Evolutionary conservation across 2,797 vertebrate genomes (phyloP), one percentile per base, ranked within the genome.

Genomic region (Melanotaenia maccullochi): DNA sequence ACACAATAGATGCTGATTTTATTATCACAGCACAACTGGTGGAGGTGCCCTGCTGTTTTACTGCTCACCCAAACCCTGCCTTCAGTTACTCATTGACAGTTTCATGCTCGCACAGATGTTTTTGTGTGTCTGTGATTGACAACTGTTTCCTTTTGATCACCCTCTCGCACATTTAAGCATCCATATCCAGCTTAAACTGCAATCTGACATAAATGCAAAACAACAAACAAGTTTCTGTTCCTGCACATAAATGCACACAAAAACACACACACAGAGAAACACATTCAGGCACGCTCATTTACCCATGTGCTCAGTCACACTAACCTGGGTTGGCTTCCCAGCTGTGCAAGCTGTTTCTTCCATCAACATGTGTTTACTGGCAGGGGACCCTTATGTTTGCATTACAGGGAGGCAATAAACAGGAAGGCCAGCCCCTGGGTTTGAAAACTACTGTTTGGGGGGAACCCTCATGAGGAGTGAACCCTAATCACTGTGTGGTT

Each of bases 311-410:
- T 88, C 84, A 76, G 83, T 90, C 90, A 89, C 89, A 79, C 87
- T 89, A 92, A 89, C 89, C 84, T 87, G 80, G 84, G 82, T 90
- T 89, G 83, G 87, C 90, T 89, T 84, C 88, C 89, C 91, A 93
- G 92, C 92, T 93, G 92, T 87, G 92, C 90, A 93, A 95, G 92
- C 93, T 94, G 94, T 93, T 94, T 93, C 87, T 92, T 86, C 85
- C 91, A 94, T 94, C 93, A 94, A 92, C 92, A 93, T 93, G 91
- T 93, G 93, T 93, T 93, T 92, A 91, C 90, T 89, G 83, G 90
- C 91, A 89, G 90, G 89, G 91, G 91, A 92, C 85, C 90, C 92
- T 93, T 90, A 92, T 93, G 90, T 93, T 92, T 93, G 92, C 90
- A 89, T 92, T 92, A 89, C 85, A 75, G 90, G 87, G 86, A 89